These are phyloP conservation scores for Drosophila planitibia DNA, from an alignment of 2,888 invertebrate species.

Conservation along the genomic window DNA sequence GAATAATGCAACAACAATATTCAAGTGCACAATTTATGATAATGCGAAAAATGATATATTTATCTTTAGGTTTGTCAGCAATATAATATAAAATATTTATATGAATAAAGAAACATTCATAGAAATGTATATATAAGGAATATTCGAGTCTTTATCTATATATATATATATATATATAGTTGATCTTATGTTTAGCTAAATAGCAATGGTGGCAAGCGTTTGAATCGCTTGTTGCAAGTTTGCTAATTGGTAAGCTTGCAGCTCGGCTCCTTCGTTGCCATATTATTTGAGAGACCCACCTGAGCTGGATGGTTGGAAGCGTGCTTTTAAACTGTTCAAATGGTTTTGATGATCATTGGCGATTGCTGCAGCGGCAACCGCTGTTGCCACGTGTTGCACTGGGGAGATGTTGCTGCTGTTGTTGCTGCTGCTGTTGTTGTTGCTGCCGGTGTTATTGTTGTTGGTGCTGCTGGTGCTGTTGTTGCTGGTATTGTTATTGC, in stretches of 20 bases:
- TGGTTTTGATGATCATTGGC: constrained; percentile 81
- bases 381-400: constrained; percentile 82
- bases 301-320: constrained; percentile 77
- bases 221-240: neutral
- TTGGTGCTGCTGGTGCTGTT: constrained; percentile 22
- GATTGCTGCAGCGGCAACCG: constrained; percentile 80
- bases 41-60: constrained; percentile 7
- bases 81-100: neutral
- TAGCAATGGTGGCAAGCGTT: neutral
- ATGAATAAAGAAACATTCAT: neutral
- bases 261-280: neutral
- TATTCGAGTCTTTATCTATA: neutral
- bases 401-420: constrained; percentile 53
- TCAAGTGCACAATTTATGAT: constrained; percentile 1
- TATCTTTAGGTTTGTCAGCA: constrained; percentile 8
- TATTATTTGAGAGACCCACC: constrained; percentile 59
- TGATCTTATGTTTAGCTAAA: neutral
- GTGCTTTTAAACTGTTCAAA: constrained; percentile 76
- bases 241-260: neutral
- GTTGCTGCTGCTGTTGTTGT: constrained; percentile 18
- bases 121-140: neutral
- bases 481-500: constrained; percentile 8
- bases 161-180: neutral
- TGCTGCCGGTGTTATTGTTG: constrained; percentile 23
- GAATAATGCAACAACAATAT: neutral